These are phyloP conservation scores for Clusia tigrina DNA, from an alignment of 2,888 invertebrate genomes.

Conservation along the genomic window DNA sequence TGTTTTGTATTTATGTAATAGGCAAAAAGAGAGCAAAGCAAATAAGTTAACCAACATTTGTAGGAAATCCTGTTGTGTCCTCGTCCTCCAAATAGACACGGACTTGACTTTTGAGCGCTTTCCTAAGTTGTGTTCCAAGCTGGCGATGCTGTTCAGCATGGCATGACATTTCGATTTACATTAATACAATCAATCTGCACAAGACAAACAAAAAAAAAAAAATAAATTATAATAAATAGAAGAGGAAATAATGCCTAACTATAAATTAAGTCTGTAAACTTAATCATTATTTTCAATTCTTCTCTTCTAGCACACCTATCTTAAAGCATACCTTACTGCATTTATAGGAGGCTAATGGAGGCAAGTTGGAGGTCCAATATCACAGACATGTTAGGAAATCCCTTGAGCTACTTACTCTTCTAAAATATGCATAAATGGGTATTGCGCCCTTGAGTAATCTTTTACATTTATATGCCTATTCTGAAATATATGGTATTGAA, in stretches of 20 bases:
- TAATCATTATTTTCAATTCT: no score
- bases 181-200: conserved; percentile 20
- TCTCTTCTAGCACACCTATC: no score
- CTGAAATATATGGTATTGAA: no score
- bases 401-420: no score
- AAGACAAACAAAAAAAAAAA: background rate
- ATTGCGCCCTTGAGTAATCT: no score
- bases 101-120: background rate
- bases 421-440: no score
- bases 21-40: conserved; percentile 3
- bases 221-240: background rate
- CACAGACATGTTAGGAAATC: no score
- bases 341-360: no score
- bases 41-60: conserved; percentile 11
- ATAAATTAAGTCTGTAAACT: background rate
- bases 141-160: background rate
- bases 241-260: background rate
- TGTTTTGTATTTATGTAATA: no score
- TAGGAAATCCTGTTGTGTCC: conserved; percentile 1
- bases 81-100: background rate
- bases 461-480: no score
- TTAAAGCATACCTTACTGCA: no score
- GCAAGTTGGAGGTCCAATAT: no score
- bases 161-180: conserved; percentile 27
- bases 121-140: background rate